A percentile compares a stretch with the other conserved stretches of the same genome.
Conservation (phyloP, 2,797 vertebrate genomes). For the Dromococcyx pavoninus region DNA sequence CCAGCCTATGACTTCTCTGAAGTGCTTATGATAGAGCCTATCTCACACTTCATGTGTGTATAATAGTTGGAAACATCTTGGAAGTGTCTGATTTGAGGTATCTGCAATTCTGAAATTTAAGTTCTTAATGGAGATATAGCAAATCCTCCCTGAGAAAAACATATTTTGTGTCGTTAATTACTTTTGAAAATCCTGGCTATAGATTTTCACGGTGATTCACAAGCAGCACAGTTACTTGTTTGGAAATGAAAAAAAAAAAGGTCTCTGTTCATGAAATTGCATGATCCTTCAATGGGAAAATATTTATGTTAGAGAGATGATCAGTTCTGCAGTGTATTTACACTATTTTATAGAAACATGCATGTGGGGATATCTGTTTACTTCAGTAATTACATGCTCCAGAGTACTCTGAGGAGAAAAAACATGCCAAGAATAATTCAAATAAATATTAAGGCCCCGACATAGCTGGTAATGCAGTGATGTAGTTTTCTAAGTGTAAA, state of each 20-base stretch:
- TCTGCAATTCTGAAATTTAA: background rate
- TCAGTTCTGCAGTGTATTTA: conserved; percentile 7
- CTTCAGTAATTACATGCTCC: conserved; percentile 9
- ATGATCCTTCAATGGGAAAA: background rate
- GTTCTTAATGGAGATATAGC: background rate
- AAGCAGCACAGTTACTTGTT: background rate
- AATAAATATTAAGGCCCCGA: conserved; percentile 51
- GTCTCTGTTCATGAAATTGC: background rate
- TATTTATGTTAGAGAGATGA: background rate
- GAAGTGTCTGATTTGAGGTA: background rate
- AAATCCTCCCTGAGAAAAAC: background rate
- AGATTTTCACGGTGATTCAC: background rate
- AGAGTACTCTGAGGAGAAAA: background rate
- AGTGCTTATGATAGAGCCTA: background rate
- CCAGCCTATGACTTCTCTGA: background rate
- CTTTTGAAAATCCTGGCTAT: background rate
- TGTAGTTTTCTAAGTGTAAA: conserved; percentile 26
- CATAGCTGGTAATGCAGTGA: background rate
- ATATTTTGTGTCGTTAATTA: background rate
- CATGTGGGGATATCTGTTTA: conserved; percentile 3
- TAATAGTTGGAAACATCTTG: background rate
- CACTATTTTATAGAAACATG: background rate
- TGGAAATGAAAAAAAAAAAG: background rate
- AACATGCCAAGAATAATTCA: conserved; percentile 6
- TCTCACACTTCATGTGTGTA: background rate